These are phyloP conservation scores for Eulemur mongoz DNA, from an alignment of 2,797 vertebrate genomes.

Conservation along the genomic window DNA sequence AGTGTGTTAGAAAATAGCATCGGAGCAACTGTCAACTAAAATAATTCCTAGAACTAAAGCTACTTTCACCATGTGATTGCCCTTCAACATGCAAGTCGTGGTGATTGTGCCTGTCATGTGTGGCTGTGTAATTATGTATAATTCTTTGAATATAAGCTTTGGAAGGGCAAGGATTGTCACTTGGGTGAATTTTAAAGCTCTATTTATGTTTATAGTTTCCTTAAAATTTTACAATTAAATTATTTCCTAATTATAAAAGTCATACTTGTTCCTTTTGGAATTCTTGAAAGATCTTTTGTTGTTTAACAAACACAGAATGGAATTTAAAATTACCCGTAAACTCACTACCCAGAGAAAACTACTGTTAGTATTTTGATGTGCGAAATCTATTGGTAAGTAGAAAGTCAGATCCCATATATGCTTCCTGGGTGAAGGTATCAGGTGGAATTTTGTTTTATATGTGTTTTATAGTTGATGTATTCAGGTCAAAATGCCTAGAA, in stretches of 20 bases:
- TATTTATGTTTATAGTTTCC: not conserved
- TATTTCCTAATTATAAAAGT: not conserved
- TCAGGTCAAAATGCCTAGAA: not conserved
- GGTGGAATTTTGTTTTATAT: not conserved
- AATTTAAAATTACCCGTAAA: not conserved
- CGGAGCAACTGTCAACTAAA: not conserved
- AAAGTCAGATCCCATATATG: not conserved
- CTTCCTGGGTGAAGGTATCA: not conserved
- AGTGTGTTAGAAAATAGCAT: slow-evolving; percentile 36
- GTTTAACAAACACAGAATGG: slow-evolving; percentile 32
- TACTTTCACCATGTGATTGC: not conserved
- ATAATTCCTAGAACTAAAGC: not conserved
- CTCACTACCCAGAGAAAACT: not conserved
- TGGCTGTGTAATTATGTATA: not conserved
- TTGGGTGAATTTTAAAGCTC: not conserved
- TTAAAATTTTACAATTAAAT: slow-evolving; percentile 11
- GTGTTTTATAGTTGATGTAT: not conserved
- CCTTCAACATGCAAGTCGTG: not conserved
- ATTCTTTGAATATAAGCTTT: slow-evolving; percentile 27
- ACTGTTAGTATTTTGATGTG: not conserved
- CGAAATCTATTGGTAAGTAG: not conserved
- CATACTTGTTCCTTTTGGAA: not conserved
- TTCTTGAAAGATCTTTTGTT: slow-evolving; percentile 15
- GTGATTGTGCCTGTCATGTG: not conserved
- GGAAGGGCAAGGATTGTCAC: not conserved